These are phyloP conservation scores for Microctenopoma lineatum DNA, from an alignment of 2,797 vertebrate species.

Conservation along the genomic window DNA sequence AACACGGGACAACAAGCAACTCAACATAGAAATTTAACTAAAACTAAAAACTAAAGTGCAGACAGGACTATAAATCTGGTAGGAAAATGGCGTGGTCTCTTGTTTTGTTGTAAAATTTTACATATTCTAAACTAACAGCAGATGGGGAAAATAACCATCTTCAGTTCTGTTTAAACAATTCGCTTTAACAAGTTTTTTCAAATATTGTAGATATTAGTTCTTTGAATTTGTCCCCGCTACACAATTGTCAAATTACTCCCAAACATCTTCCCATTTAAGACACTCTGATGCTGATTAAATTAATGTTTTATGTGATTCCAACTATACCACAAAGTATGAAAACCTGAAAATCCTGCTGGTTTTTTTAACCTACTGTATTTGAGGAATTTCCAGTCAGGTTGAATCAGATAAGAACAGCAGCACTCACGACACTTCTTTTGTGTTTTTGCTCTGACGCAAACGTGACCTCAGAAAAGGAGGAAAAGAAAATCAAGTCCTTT, in stretches of 20 bases:
- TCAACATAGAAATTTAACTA: no score
- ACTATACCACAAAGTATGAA: constrained; percentile 11
- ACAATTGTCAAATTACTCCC: background rate
- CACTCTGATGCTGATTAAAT: constrained; percentile 4
- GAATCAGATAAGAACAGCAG: constrained; percentile 27
- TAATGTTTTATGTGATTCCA: constrained; percentile 11
- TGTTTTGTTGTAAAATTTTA: no score
- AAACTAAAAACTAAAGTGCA: no score
- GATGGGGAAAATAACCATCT: background rate
- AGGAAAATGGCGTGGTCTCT: background rate
- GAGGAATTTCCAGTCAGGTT: constrained; percentile 27
- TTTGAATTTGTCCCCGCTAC: background rate
- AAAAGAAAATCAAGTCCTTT: constrained; percentile 20
- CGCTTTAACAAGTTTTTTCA: no score
- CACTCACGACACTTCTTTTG: constrained; percentile 9
- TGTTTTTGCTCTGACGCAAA: constrained; percentile 15
- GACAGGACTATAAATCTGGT: no score
- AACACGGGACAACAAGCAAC: no score
- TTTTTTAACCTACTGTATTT: constrained; percentile 17
- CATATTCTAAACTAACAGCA: no score
- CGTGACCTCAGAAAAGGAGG: background rate
- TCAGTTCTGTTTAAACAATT: background rate
- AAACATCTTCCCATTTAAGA: background rate
- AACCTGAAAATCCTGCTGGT: background rate
- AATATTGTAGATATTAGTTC: no score